Percentiles rank a stretch among this genome's conserved stretches.
These are phyloP conservation scores for Camponotus floridanus DNA, from an alignment of 1,140 invertebrate species.

Conservation along the genomic window DNA sequence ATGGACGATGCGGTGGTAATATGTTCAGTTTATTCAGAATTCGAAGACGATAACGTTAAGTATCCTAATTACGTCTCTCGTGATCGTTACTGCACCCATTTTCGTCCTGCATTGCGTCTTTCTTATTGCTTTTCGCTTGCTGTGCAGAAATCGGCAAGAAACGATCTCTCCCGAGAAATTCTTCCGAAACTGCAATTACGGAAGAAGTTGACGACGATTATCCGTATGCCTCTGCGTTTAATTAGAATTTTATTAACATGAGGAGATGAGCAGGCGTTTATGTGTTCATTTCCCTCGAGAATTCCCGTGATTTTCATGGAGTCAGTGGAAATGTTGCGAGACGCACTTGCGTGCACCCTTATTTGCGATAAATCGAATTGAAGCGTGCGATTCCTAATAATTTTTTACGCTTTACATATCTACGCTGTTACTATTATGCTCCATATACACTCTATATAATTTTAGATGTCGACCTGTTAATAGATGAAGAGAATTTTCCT, in stretches of 20 bases:
- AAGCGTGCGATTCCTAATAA: background rate
- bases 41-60: slow-evolving; percentile 49
- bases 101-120: too few species aligned
- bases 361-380: slow-evolving; percentile 8
- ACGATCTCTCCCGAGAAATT: slow-evolving; percentile 16
- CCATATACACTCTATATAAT: too few species aligned
- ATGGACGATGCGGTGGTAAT: slow-evolving; percentile 10
- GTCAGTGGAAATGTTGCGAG: background rate
- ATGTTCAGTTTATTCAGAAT: slow-evolving; percentile 34
- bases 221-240: slow-evolving; percentile 12
- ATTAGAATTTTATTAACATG: slow-evolving; percentile 59
- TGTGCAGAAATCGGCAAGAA: background rate
- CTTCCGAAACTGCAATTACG: slow-evolving; percentile 39
- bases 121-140: background rate
- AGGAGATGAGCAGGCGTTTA: slow-evolving; percentile 14
- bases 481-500: background rate
- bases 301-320: background rate
- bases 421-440: background rate
- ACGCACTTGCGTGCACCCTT: background rate
- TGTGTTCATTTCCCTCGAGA: slow-evolving; percentile 30
- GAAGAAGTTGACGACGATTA: slow-evolving; percentile 39
- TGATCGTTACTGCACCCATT: background rate
- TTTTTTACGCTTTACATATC: background rate
- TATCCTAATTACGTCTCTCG: slow-evolving; percentile 50
- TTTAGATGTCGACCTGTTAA: background rate